Conservation (phyloP, 2,797 vertebrate species). For the Coilia nasus region DNA sequence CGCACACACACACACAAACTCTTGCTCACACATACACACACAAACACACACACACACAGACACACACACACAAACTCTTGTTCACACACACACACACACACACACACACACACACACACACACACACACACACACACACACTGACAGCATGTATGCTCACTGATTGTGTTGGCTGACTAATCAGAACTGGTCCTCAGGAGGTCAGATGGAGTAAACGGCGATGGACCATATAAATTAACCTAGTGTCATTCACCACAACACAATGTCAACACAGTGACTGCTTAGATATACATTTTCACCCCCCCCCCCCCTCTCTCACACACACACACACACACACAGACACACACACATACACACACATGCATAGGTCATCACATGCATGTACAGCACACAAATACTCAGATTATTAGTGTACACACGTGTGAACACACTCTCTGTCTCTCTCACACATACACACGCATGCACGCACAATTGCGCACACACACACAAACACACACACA, state of each 20-base stretch:
- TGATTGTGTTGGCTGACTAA: neutral
- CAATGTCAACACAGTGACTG: neutral
- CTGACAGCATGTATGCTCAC: conserved; percentile 9
- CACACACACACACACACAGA: no score
- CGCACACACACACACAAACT: neutral
- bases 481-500: neutral
- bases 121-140: neutral
- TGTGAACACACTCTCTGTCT: neutral
- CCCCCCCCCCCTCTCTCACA: no score
- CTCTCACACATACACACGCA: neutral
- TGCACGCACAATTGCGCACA: neutral
- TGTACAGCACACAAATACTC: no score
- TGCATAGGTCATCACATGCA: no score
- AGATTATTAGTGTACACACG: neutral
- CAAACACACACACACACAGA: neutral
- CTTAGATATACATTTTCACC: neutral
- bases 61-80: no score
- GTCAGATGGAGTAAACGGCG: neutral
- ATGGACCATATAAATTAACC: neutral
- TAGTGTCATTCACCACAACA: neutral
- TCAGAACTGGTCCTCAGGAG: neutral
- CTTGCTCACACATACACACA: neutral
- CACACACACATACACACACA: no score
- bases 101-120: neutral
- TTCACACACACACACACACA: neutral